phyloP scores from a whole-genome alignment of 1,140 invertebrate species.

The Brachionus calyciflorus region DNA sequence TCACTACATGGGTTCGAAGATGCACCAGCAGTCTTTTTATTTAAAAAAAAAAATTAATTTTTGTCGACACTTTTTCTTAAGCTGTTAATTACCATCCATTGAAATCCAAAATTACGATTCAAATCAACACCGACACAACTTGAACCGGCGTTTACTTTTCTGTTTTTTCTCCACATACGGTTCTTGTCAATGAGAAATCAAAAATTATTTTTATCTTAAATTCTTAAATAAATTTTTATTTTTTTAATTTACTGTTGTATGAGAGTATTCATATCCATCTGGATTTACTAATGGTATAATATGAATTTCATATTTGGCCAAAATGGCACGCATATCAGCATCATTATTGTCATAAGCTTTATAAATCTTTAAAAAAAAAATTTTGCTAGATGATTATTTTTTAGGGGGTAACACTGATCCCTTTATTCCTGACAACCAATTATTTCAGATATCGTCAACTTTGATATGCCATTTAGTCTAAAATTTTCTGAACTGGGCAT shows the following conservation, averaged over 20 bases:
- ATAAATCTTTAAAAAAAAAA: slow-evolving; percentile 47
- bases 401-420: too few relatives aligned
- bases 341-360: background rate
- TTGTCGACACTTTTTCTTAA: background rate
- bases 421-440: too few relatives aligned
- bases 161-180: slow-evolving; percentile 49
- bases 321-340: background rate
- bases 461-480: too few relatives aligned
- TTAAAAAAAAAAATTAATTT: background rate
- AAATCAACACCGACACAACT: slow-evolving; percentile 47
- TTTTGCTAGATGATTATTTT: too few relatives aligned
- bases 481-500: too few relatives aligned
- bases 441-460: too few relatives aligned
- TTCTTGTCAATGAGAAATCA: background rate
- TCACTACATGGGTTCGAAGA: slow-evolving; percentile 45
- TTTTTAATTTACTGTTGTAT: background rate
- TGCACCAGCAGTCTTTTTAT: slow-evolving; percentile 5
- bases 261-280: slow-evolving; percentile 46
- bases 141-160: slow-evolving; percentile 21
- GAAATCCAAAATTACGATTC: slow-evolving; percentile 47
- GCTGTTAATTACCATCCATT: slow-evolving; percentile 30
- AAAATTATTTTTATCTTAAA: background rate
- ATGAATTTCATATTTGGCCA: slow-evolving; percentile 23
- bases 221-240: background rate
- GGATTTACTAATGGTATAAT: slow-evolving; percentile 46